phyloP scores from a whole-genome alignment of 2,888 invertebrate species.

The Malthinus seriepunctatus region DNA sequence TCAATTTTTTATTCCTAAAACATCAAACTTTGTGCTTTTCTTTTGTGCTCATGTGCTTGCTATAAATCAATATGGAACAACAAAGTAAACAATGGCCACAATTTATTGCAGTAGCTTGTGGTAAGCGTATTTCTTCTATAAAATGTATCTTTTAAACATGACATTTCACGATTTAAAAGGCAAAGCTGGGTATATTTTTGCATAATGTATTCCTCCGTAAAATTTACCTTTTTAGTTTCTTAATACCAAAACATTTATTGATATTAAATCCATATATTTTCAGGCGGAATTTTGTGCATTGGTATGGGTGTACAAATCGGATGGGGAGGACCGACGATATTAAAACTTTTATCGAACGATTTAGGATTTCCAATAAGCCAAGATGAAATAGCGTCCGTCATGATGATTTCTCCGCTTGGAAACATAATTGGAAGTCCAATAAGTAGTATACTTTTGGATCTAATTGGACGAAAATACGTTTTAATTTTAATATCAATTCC shows the following conservation, averaged over 20 bases:
- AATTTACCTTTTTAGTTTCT: no score
- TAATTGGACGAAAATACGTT: constrained; percentile 41
- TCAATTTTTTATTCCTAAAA: no score
- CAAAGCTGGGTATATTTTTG: no score
- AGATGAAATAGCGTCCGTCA: constrained; percentile 30
- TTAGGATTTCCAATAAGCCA: constrained; percentile 18
- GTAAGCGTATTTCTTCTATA: no score
- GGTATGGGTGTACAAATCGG: constrained; percentile 27
- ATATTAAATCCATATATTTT: no score
- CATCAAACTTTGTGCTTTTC: neutral
- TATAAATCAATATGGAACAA: neutral
- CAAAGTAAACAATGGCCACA: constrained; percentile 7
- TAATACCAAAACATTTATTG: no score
- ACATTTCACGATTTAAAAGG: no score
- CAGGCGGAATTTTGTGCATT: constrained; percentile 27
- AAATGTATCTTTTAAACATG: no score
- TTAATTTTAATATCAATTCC: constrained; percentile 40
- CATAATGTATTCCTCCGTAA: no score
- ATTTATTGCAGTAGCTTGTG: neutral
- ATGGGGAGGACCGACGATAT: constrained; percentile 35
- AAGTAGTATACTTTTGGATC: constrained; percentile 36
- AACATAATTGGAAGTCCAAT: constrained; percentile 25
- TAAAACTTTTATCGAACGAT: constrained; percentile 25
- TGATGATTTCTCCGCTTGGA: constrained; percentile 31
- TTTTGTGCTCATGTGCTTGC: no score